A percentile compares a stretch with the other conserved stretches of the same genome.
These are phyloP conservation scores for Pararge aegeria DNA, from an alignment of 1,140 invertebrate species.

Conservation along the genomic window DNA sequence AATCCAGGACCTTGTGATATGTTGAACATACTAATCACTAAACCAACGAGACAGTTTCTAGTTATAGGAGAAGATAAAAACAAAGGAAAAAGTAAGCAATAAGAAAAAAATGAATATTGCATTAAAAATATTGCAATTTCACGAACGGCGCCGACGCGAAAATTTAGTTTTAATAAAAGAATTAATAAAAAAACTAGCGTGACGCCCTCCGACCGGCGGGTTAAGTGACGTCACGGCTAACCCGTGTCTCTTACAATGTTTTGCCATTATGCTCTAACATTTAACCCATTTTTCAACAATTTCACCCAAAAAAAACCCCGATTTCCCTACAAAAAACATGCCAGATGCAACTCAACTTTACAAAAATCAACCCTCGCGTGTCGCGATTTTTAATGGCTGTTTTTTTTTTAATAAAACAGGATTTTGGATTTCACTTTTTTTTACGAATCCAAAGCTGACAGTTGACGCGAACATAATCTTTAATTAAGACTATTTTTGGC, in stretches of 20 bases:
- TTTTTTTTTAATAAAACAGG: conserved; percentile 59
- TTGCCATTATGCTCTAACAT: conserved; percentile 62
- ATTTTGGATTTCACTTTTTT: conserved; percentile 57
- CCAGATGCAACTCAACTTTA: conserved; percentile 53
- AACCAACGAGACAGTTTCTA: no score
- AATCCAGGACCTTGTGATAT: no score
- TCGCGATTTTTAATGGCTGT: conserved; percentile 68
- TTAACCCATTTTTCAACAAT: conserved; percentile 76
- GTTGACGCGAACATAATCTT: conserved; percentile 78
- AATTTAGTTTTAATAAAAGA: conserved; percentile 17
- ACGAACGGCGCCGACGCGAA: not conserved
- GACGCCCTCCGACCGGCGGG: conserved; percentile 39
- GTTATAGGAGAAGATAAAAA: no score
- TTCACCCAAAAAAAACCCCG: conserved; percentile 38
- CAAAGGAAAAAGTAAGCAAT: no score
- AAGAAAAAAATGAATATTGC: not conserved
- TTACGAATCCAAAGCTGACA: conserved; percentile 73
- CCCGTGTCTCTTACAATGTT: conserved; percentile 53
- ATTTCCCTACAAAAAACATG: conserved; percentile 54
- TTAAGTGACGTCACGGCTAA: conserved; percentile 53
- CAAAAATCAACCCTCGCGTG: conserved; percentile 46
- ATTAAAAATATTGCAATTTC: not conserved
- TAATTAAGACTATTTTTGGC: conserved; percentile 75
- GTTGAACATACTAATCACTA: no score
- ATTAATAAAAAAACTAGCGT: conserved; percentile 28